Evolutionary conservation across 2,113 vertebrate genomes (phyloP), one percentile per base, ranked within the genome.

Genomic region (Toxotes jaculatrix): DNA sequence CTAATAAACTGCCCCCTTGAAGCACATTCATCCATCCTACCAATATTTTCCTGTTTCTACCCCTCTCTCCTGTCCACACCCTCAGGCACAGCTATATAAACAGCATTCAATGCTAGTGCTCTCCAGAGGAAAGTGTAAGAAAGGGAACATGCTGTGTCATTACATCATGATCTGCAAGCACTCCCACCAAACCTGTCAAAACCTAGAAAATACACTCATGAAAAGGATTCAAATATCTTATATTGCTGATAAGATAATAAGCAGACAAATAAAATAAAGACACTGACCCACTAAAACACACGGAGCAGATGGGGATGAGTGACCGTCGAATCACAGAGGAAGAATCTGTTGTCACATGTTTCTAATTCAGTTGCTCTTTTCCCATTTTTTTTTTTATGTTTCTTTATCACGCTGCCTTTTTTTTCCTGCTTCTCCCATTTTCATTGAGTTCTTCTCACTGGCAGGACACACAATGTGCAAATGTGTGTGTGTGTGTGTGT

Each of bases 41-140:
- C 66, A 66, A 67, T 56, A 51, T 57, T 65, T 55, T 47, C 19
- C 56, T 12, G 11, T 65, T 36, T 61, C 84, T 67, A 19, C 21
- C 14, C 38, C 45, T 53, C 23, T 53, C 80, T 75, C 62, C 7
- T 16, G 17, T 23, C 59, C 49, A 59, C 27, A 56, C 43, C 83
- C 77, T 57, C 36, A 49, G 68, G 68, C 81, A 17, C 19, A 66
- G 75, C 82, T 79, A 69, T 72, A 88, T 78, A 82, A 84, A 73
- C 84, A 86, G 59, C 64, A 76, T 79, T 83, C 43, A 85, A 65
- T 61, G 64, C 55, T 27, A 64, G 34, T 61, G 74, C 78, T 86
- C 75, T 86, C 82, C 80, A 65, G 84, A 75, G 84, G 56, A 63
- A 71, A 27, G 32, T 66, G 11, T 51, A 79, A 56, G 76, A 82